A percentile compares a stretch with the other conserved stretches of the same genome.
These are phyloP conservation scores for Drosophila sproati DNA, from an alignment of 1,140 invertebrate species.

Conservation along the genomic window DNA sequence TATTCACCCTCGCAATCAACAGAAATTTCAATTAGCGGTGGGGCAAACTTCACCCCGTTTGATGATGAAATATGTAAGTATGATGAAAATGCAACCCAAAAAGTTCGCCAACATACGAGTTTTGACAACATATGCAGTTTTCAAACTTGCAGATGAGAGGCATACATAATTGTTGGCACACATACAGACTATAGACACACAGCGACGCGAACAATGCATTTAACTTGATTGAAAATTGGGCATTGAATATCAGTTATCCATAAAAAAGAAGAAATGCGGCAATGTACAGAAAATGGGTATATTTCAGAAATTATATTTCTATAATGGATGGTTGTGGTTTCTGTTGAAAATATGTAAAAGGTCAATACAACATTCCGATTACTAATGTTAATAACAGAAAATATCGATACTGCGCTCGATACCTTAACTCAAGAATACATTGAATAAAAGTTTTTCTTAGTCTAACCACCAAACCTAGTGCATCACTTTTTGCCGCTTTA, in stretches of 20 bases:
- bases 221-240: slow-evolving; percentile 26
- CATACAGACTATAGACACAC: background rate
- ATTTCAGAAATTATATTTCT: too few relatives aligned
- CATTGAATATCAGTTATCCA: background rate
- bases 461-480: too few relatives aligned
- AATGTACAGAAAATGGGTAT: too few relatives aligned
- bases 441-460: too few relatives aligned
- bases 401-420: too few relatives aligned
- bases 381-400: too few relatives aligned
- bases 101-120: slow-evolving; percentile 8
- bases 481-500: too few relatives aligned
- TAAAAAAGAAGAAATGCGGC: too few relatives aligned
- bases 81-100: slow-evolving; percentile 47
- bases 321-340: too few relatives aligned
- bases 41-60: slow-evolving; percentile 5
- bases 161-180: slow-evolving; percentile 22
- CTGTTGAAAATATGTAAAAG: too few relatives aligned
- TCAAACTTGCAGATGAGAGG: slow-evolving; percentile 30
- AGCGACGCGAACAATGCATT: slow-evolving; percentile 7
- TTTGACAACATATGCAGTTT: slow-evolving; percentile 61
- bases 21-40: slow-evolving; percentile 65
- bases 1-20: slow-evolving; percentile 24
- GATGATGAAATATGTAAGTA: slow-evolving; percentile 27
- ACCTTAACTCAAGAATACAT: too few relatives aligned
- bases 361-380: too few relatives aligned